Percentiles rank a stretch among this genome's conserved stretches.
Evolutionary conservation across 2,113 vertebrate genomes (phyloP).

Genomic region (Scolopax mira): DNA sequence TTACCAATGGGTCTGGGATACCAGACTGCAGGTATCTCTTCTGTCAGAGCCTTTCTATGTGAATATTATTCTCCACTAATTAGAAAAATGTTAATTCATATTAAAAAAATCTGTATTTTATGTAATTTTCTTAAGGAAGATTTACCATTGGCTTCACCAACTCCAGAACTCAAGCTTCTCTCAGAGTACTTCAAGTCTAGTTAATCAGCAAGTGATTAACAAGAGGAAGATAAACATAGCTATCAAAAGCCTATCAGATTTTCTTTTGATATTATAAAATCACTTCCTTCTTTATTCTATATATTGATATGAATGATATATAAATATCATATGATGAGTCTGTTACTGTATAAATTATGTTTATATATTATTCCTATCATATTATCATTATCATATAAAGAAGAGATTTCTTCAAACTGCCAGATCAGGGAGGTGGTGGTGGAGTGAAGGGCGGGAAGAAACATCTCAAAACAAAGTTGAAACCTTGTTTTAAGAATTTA

Average conservation of each 20-base stretch:
- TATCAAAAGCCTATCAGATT: background rate
- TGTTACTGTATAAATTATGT: background rate
- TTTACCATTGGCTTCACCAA: background rate
- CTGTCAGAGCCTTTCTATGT: background rate
- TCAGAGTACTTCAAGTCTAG: background rate
- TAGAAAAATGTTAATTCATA: background rate
- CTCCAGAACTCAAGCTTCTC: background rate
- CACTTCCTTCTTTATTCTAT: background rate
- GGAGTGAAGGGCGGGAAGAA: background rate
- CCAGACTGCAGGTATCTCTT: constrained; percentile 76
- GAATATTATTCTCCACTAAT: background rate
- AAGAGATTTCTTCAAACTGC: background rate
- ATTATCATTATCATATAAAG: background rate
- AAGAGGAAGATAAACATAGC: background rate
- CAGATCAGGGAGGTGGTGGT: fast-evolving
- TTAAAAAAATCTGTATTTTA: background rate
- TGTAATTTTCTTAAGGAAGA: background rate
- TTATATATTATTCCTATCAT: background rate
- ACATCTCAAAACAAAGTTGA: background rate
- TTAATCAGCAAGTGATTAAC: background rate
- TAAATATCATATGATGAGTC: background rate
- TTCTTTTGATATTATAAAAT: background rate
- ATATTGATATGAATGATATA: background rate
- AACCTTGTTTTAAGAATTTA: background rate
- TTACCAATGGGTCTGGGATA: constrained; percentile 56